phyloP scores from a whole-genome alignment of 2,113 vertebrate genomes.

The Neogobius melanostomus region DNA sequence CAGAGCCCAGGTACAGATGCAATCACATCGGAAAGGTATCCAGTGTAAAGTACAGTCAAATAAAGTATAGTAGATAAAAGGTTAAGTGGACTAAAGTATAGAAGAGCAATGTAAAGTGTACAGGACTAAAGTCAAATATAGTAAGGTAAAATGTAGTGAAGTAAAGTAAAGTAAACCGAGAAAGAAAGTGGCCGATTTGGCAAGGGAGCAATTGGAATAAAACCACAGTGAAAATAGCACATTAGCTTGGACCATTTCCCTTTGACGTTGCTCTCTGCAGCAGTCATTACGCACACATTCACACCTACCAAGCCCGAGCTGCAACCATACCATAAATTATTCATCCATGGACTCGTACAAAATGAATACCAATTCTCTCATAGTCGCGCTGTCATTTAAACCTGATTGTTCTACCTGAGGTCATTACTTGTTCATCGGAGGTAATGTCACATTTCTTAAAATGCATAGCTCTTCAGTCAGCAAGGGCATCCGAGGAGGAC shows the following conservation, averaged over 20 bases:
- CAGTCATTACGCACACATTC: constrained; percentile 38
- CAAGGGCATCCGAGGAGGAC: constrained; percentile 37
- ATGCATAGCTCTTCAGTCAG: constrained; percentile 61
- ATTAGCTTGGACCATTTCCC: constrained; percentile 8
- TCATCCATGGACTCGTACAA: constrained; percentile 73
- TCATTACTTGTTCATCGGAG: constrained; percentile 66
- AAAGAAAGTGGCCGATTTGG: not conserved
- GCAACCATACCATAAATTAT: constrained; percentile 77
- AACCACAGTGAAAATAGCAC: not conserved
- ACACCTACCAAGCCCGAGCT: constrained; percentile 54
- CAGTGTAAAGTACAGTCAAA: not conserved
- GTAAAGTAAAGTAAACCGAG: not conserved
- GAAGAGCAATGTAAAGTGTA: no score
- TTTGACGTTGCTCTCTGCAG: constrained; percentile 35
- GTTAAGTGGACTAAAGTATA: not conserved
- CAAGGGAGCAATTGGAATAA: not conserved
- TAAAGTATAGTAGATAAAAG: not conserved
- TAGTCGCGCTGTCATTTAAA: constrained; percentile 68
- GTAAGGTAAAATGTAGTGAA: not conserved
- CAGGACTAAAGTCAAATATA: no score
- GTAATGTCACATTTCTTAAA: constrained; percentile 52
- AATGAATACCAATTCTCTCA: constrained; percentile 78
- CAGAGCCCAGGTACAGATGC: no score
- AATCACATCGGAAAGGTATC: not conserved
- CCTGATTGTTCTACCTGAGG: constrained; percentile 73